Conservation (phyloP, 2,113 vertebrate species). For the Hyperoodon ampullatus region DNA sequence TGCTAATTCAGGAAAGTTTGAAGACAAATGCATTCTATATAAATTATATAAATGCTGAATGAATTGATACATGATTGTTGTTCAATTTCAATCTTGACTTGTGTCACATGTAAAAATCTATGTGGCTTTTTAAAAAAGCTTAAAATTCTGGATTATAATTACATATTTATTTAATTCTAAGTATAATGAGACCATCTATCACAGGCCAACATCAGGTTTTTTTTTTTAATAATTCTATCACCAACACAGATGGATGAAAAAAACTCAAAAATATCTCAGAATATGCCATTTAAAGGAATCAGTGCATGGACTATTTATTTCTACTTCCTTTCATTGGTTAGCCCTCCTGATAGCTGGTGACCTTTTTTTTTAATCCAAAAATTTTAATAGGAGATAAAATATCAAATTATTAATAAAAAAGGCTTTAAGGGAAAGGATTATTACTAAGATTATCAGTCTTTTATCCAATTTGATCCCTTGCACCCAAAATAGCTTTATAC, state of each 20-base stretch:
- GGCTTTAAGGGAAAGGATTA: neutral
- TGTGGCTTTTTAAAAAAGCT: neutral
- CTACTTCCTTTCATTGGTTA: neutral
- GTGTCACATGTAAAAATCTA: conserved; percentile 1
- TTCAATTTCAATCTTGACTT: neutral
- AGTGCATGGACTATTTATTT: neutral
- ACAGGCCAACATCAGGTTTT: neutral
- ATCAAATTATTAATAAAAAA: neutral
- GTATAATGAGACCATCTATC: neutral
- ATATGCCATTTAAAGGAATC: neutral
- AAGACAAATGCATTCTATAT: neutral
- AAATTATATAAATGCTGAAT: neutral
- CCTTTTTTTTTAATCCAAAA: neutral
- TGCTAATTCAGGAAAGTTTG: conserved; percentile 5
- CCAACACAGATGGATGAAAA: neutral
- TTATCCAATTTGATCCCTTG: neutral
- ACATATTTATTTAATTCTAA: neutral
- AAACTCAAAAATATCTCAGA: neutral
- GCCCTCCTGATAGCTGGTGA: neutral
- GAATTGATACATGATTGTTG: neutral
- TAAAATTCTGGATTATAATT: neutral
- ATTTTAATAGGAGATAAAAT: neutral
- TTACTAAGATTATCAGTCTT: neutral
- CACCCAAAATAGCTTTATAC: neutral
- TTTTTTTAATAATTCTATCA: neutral